Conservation (phyloP, 2,888 invertebrate genomes). For the Creontiades dilutus region DNA sequence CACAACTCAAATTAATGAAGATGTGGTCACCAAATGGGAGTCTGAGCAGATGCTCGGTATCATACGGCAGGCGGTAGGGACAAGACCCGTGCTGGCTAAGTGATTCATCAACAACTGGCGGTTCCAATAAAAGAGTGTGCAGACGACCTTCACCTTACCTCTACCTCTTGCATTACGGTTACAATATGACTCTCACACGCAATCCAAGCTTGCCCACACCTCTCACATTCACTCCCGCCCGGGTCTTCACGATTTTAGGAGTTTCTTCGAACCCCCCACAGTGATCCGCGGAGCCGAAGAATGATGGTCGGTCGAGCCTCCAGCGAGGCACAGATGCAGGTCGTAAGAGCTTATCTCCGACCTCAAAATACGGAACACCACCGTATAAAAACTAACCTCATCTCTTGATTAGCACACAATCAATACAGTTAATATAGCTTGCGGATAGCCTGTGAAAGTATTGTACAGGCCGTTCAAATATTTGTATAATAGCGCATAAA, state of each 20-base stretch:
- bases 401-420: too few species aligned
- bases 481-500: too few species aligned
- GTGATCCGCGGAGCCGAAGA: background rate
- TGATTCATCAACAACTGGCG: slow-evolving; percentile 24
- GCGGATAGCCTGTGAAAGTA: too few species aligned
- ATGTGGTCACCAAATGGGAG: too few species aligned
- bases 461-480: too few species aligned
- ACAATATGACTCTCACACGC: slow-evolving; percentile 2
- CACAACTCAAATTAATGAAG: too few species aligned
- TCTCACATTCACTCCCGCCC: slow-evolving; percentile 26
- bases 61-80: background rate
- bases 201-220: background rate
- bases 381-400: too few species aligned
- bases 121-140: slow-evolving; percentile 12
- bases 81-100: background rate
- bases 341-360: too few species aligned
- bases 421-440: too few species aligned
- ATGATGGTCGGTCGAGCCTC: background rate
- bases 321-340: too few species aligned
- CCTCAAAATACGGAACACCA: too few species aligned
- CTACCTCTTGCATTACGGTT: background rate
- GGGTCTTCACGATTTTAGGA: background rate
- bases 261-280: background rate
- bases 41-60: too few species aligned
- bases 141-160: slow-evolving; percentile 25